Base-by-base conservation (phyloP, 2,113 vertebrate species). In the Leptobrachium ailaonicum region DNA sequence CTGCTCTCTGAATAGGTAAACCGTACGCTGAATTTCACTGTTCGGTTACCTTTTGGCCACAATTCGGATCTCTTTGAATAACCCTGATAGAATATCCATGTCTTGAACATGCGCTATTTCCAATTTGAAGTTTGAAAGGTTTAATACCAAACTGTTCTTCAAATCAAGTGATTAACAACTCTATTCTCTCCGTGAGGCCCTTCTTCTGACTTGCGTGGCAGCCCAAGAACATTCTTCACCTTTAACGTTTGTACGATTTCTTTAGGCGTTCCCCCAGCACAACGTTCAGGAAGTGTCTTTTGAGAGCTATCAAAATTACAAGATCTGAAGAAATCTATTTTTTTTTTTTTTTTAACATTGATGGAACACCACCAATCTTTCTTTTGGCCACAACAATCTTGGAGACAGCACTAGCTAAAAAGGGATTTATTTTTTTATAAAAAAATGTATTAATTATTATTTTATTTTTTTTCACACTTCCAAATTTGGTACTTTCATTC, bases 161-260 rank as follows among this genome's bases (percentile, higher is more conserved):
- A 81, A 81, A 81, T 81, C 79, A 75, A 81, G 62, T 81, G 79
- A 81, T 81, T 81, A 81, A 81, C 79, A 81, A 71, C 72, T 81
- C 13, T 60, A 4, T 50, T 74, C 67, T 62, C 79, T 75, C 71
- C 7, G 71, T 69, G 53, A 81, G 71, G n/a, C 79, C 73, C 74
- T 81, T 81, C 44, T 81, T 71, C 79, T 81, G 79, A 81, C 79
- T 81, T 81, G 79, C 79, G 75, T 81, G 79, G 79, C 79, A 81
- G 73, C 71, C 79, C 58, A 63, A 20, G 73, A 66, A 60, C 79
- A 81, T 81, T 81, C 79, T 81, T 81, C 79, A 81, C 79, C 79
- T 81, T 81, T 81, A 81, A 81, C 75, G 66, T 81, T 64, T 73
- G 79, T 75, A 74, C 67, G 73, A 73, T 80, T 80, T 80, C 78